These are phyloP conservation scores for Rousettus madagascariensis DNA, from an alignment of 2,797 vertebrate species.

Conservation along the genomic window DNA sequence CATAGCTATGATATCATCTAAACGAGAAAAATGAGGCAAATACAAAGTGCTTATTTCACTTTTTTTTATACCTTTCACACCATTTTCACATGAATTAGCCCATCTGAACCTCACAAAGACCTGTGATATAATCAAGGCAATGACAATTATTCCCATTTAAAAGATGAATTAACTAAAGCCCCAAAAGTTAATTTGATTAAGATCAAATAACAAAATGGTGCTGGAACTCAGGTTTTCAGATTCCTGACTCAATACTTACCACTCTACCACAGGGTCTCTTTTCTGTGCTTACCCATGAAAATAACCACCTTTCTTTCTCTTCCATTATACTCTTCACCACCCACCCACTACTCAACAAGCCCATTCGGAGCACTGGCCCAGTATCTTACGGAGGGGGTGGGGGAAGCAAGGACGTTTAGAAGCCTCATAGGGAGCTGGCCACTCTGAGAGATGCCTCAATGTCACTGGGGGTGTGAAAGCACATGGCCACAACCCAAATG, in stretches of 20 bases:
- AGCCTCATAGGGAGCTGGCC: background rate
- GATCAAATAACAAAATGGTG: background rate
- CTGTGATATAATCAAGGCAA: background rate
- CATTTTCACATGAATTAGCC: background rate
- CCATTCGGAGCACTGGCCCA: background rate
- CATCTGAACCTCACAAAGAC: background rate
- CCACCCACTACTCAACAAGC: background rate
- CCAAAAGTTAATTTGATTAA: background rate
- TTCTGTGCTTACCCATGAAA: background rate
- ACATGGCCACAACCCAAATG: background rate
- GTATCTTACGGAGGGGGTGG: background rate
- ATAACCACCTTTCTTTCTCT: background rate
- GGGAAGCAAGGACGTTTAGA: background rate
- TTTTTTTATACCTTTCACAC: background rate
- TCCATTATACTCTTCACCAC: background rate
- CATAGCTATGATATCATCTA: background rate
- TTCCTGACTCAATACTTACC: background rate
- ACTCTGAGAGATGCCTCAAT: background rate
- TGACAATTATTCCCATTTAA: background rate
- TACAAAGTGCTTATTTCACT: background rate
- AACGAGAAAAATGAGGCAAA: background rate
- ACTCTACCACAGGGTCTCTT: background rate
- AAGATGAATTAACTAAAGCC: background rate
- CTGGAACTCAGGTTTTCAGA: slow-evolving; percentile 23
- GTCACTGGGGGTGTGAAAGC: background rate